Evolutionary conservation across 1,140 invertebrate species (phyloP), one percentile per base, ranked within the genome.

Genomic region (Matsumurasca onukii): DNA sequence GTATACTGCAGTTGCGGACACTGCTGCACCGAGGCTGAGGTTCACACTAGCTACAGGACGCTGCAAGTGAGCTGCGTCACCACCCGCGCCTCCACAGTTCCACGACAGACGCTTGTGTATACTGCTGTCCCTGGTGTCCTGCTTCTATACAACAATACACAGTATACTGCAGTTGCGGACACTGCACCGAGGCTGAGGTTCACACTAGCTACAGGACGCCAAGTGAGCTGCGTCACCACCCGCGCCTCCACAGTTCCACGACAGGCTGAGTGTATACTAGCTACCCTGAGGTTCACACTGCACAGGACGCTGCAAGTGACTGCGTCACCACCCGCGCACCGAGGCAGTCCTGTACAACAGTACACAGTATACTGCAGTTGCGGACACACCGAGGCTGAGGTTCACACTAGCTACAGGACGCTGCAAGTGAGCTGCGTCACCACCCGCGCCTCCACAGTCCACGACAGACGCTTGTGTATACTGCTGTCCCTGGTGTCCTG

Each of bases 101-200:
- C 86, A 88, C 15, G 86, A 88, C n/a, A 88, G 77, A 29, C 87
- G 78, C 78, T 89, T 89, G 74, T 88, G 84, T 68, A 89, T 88
- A 65, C 80, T 82, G 24, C 80, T 77, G 77, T 88, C 86, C 75
- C 77, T 5, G n/a, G n/a, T n/a, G n/a, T n/a, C n/a, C n/a, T n/a
- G n/a, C n/a, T n/a, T n/a, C n/a, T n/a, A n/a, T n/a, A n/a, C n/a
- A n/a, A n/a, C n/a, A n/a, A n/a, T n/a, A n/a, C n/a, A n/a, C n/a
- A n/a, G n/a, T n/a, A n/a, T n/a, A 2, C 24, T 31, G 2, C 51
- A 31, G 15, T 64, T 65, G 30, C 49, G 51, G 34, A 66, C 52
- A 20, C 69, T 59, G 25, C n/a, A 25, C 25, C 67, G 39, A 24
- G 49, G 25, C n/a, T 25, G 25, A 34, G 27, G 30, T n/a, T 57